Evolutionary conservation across 1,140 invertebrate species (phyloP), one percentile per base, ranked within the genome.

Genomic region (Drosophila quadrilineata): DNA sequence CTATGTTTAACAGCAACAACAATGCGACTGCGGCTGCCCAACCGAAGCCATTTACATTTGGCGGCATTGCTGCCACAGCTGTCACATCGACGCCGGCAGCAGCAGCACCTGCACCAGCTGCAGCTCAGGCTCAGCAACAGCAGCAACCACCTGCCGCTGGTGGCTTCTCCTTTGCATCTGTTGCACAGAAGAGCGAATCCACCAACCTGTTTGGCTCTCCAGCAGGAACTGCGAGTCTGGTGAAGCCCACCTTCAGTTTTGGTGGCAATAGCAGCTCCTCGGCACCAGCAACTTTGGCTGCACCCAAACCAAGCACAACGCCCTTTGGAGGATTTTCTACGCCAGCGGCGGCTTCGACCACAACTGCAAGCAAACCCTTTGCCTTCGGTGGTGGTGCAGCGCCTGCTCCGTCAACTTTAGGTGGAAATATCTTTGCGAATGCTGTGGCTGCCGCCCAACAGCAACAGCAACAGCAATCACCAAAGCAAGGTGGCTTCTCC

Each of bases 161-260:
- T 4, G 75, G 75, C 14, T 80, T 80, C 28, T 80, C 75, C 3
- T 80, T 80, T 67, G 49, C 38, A 2, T 29, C 60, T 0, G 56
- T 52, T 1, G 29, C 63, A 6, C 63, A 65, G 10, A 71, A 71
- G 24, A 60, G 9, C 1, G 48, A 35, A 16, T 4, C 33, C 14
- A 17, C 24, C 8, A 80, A 80, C 28, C 3, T 67, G 4, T 80
- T 80, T 53, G 56, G 52, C 14, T 31, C 48, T 6, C 57, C 24
- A 22, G 2, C 48, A 52, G 40, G 31, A 9, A 3, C 21, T 19
- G 52, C 58, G 0, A 45, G 43, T 16, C 22, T 43, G 36, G 59
- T 56, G 1, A 67, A 75, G 29, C 53, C 75, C 0, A 60, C 36
- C 10, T 80, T 80, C 17, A 71, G 10, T 62, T 80, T 80, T 40